Conservation (phyloP, 2,113 vertebrate genomes). For the Chloroceryle aenea region DNA sequence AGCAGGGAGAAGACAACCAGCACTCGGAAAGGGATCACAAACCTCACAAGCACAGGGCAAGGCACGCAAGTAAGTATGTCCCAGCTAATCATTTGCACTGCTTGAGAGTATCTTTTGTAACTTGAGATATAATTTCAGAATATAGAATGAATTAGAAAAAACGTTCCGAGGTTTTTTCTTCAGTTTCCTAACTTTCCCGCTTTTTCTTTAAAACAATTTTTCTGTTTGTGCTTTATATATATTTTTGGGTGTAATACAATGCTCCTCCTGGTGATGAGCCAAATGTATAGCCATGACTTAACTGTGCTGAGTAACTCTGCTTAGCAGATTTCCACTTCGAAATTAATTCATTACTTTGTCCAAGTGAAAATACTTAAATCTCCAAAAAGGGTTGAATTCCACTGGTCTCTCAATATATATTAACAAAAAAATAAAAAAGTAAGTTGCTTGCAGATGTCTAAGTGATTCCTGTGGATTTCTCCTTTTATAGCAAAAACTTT, state of each 20-base stretch:
- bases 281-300: neutral
- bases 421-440: neutral
- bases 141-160: neutral
- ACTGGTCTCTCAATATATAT: neutral
- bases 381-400: conserved; percentile 6
- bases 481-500: conserved; percentile 31
- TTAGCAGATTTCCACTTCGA: conserved; percentile 15
- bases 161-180: neutral
- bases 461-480: neutral
- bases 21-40: conserved; percentile 84
- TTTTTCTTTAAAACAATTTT: neutral
- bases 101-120: neutral
- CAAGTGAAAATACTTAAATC: conserved; percentile 2
- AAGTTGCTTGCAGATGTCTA: neutral
- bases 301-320: neutral
- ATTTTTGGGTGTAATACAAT: neutral
- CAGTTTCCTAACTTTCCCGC: neutral
- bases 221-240: neutral
- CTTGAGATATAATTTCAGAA: neutral
- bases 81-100: neutral
- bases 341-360: neutral
- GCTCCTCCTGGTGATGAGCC: neutral
- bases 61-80: conserved; percentile 91
- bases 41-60: conserved; percentile 92
- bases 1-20: conserved; percentile 82